Evolutionary conservation across 1,140 invertebrate species (phyloP).

Genomic region (Zaprionus capensis): DNA sequence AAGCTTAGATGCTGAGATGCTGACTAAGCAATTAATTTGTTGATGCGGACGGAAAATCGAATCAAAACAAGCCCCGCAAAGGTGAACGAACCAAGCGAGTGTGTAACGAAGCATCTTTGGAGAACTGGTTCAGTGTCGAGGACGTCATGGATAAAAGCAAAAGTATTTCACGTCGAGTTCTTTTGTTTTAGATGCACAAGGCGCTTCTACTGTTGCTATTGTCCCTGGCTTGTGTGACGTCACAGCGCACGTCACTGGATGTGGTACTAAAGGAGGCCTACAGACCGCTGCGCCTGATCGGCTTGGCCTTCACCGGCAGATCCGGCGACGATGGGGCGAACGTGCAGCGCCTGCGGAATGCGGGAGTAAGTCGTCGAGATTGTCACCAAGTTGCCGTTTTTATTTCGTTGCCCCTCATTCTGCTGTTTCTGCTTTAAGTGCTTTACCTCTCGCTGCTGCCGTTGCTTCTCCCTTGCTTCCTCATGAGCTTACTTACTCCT

Average conservation of each 20-base stretch:
- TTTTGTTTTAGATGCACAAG: slow-evolving; percentile 28
- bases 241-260: slow-evolving; percentile 75
- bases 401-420: background rate
- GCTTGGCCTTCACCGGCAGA: slow-evolving; percentile 64
- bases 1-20: slow-evolving; percentile 2
- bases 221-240: slow-evolving; percentile 49
- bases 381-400: background rate
- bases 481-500: background rate
- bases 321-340: slow-evolving; percentile 68
- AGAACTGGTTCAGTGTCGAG: slow-evolving; percentile 77
- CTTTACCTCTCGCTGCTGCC: background rate
- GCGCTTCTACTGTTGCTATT: slow-evolving; percentile 47
- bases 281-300: slow-evolving; percentile 64
- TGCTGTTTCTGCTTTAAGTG: background rate
- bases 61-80: slow-evolving; percentile 61
- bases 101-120: slow-evolving; percentile 49
- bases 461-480: background rate
- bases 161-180: slow-evolving; percentile 35
- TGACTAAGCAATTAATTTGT: slow-evolving; percentile 30
- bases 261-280: slow-evolving; percentile 59
- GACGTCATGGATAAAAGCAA: slow-evolving; percentile 67
- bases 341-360: slow-evolving; percentile 62
- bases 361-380: slow-evolving; percentile 69
- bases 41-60: slow-evolving; percentile 30
- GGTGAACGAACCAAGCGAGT: slow-evolving; percentile 68